Percentiles rank a stretch among this genome's conserved stretches.
Conservation (phyloP, 1,140 invertebrate genomes). For the Zaprionus capensis region DNA sequence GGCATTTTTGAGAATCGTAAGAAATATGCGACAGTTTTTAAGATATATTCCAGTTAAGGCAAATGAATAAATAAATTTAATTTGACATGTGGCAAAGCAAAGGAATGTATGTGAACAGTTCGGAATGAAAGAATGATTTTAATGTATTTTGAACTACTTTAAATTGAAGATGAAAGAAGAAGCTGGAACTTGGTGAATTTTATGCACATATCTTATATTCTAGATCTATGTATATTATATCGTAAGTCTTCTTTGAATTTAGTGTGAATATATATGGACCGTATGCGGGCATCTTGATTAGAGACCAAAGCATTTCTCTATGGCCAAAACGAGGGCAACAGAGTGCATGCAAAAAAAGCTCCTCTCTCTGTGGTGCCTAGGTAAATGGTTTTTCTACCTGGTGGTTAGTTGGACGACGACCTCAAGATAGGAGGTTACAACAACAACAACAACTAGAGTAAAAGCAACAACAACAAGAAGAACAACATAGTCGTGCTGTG, state of each 20-base stretch:
- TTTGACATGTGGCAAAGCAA: too few species aligned
- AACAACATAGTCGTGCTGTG: conserved; percentile 11
- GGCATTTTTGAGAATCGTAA: too few species aligned
- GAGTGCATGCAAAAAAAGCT: conserved; percentile 24
- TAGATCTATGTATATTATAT: not conserved
- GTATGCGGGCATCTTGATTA: conserved; percentile 17
- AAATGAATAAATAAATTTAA: too few species aligned
- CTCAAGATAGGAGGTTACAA: conserved; percentile 16
- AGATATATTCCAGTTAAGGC: too few species aligned
- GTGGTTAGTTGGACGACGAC: conserved; percentile 34
- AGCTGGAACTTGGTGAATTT: not conserved
- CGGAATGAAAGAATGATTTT: too few species aligned
- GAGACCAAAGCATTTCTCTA: not conserved
- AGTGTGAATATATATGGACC: not conserved
- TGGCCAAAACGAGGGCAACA: conserved; percentile 27
- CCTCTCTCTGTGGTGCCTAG: not conserved
- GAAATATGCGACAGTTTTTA: too few species aligned
- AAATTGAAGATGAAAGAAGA: too few species aligned
- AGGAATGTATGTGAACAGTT: too few species aligned
- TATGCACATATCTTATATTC: too few species aligned
- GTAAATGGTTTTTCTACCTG: conserved; percentile 23
- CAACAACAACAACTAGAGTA: conserved; percentile 11
- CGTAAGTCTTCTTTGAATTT: not conserved
- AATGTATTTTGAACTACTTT: too few species aligned
- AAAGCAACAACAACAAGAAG: conserved; percentile 13